Conservation (phyloP, 2,797 vertebrate genomes). For the Erethizon dorsatum region DNA sequence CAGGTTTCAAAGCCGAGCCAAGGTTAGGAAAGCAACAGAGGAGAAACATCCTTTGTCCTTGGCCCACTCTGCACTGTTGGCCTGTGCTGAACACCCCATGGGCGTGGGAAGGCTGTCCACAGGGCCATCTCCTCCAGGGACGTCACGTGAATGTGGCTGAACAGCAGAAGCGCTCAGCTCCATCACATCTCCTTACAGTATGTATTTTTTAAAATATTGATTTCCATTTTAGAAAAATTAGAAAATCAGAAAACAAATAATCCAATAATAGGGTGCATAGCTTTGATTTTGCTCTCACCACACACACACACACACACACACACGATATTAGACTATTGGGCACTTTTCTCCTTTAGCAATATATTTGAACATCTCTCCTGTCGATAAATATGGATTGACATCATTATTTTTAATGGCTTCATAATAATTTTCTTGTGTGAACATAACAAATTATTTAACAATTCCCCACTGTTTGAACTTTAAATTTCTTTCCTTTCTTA, state of each 20-base stretch:
- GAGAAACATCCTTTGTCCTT: too few species aligned
- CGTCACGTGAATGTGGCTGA: neutral
- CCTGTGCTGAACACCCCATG: too few species aligned
- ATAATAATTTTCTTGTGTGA: constrained; percentile 67
- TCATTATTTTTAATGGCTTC: constrained; percentile 64
- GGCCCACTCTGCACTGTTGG: rapidly evolving
- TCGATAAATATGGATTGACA: constrained; percentile 1
- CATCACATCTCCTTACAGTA: neutral
- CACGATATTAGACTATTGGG: neutral
- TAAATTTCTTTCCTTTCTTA: constrained; percentile 57
- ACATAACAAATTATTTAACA: constrained; percentile 71
- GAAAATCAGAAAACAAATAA: neutral
- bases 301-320: too few species aligned
- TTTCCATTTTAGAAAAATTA: constrained; percentile 60
- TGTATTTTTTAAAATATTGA: constrained; percentile 13
- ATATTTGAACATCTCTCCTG: constrained; percentile 16
- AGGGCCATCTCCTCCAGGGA: neutral
- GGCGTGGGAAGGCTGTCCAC: too few species aligned
- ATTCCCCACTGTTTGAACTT: constrained; percentile 66
- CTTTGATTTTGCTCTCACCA: neutral
- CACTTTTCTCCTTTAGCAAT: neutral
- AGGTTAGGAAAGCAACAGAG: neutral
- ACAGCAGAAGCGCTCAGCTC: neutral
- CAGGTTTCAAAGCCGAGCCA: neutral
- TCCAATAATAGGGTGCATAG: neutral